Base-by-base conservation (phyloP, 2,888 invertebrate species). In the Lithophane socia region DNA sequence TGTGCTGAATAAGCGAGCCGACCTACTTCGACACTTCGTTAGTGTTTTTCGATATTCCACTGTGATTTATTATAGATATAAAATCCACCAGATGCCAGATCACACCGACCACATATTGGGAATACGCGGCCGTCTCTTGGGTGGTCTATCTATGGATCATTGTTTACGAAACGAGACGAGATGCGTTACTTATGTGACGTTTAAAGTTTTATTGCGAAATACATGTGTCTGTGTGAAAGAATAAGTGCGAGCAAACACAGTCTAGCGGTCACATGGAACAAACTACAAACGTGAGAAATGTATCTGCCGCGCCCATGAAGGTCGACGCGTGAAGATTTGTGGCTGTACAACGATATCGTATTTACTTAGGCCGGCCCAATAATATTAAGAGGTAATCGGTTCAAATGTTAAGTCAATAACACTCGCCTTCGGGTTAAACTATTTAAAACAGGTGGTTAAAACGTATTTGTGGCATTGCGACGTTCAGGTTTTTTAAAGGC, bases 61-160 rank as follows among this genome's bases (percentile, higher is more conserved):
- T 84, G 92, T 94, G 94, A 96, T 96, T 96, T 96, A 96, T 95
- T 91, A 90, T 85, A 87, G 89, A 89, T 93, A 95, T 96, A 95
- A 95, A 96, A 93, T 90, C 89, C 83, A 88, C 90, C 95, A 94
- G 93, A 94, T 93, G 94, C 89, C 88, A 89, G 90, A 93, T 92
- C 92, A 92, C 92, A 88, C 87, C 85, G 86, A 90, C 92, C 92
- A 87, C 90, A 90, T 89, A 92, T 91, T 91, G 90, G 83, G 87
- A 86, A 86, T 90, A 91, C 89, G 90, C 90, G 90, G 90, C 87
- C 86, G 83, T 86, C 85, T 87, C 91, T 90, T 93, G 94, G 93
- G 93, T 94, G 95, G 95, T 92, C 94, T 90, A 82, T 89, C 90
- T 91, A 89, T 88, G 86, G 86, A 86, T 89, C 88, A 89, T 92